Evolutionary conservation across 2,797 vertebrate species (phyloP).

Genomic region (Phaenicophaeus curvirostris): DNA sequence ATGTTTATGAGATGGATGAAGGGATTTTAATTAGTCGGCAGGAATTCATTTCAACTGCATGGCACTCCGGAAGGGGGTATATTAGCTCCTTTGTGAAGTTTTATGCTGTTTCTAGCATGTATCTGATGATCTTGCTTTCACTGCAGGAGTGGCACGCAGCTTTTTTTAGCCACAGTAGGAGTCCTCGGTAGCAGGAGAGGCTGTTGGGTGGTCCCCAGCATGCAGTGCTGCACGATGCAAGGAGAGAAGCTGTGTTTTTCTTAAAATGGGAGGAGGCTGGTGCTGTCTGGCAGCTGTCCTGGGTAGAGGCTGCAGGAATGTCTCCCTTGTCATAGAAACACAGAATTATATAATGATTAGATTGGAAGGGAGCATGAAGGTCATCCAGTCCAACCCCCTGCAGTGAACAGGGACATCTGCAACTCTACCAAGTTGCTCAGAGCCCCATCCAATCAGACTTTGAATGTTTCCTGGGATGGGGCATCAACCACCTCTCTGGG

Average conservation of each 20-base stretch:
- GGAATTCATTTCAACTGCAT: neutral
- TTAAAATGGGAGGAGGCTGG: neutral
- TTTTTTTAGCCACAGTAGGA: neutral
- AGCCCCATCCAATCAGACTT: no score
- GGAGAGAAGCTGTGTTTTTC: neutral
- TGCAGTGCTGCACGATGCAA: fast-evolving
- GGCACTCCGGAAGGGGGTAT: neutral
- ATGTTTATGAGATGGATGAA: constrained; percentile 53
- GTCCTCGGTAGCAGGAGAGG: neutral
- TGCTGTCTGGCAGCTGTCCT: neutral
- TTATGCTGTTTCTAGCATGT: neutral
- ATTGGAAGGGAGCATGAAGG: no score
- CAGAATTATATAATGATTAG: no score
- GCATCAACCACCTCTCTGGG: no score
- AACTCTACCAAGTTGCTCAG: no score
- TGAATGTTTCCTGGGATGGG: no score
- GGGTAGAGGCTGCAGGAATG: neutral
- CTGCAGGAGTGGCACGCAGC: neutral
- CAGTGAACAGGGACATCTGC: no score
- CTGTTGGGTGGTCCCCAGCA: fast-evolving
- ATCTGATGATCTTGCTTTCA: neutral
- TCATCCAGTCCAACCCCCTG: no score
- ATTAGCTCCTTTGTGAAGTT: constrained; percentile 17
- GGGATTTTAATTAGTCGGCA: constrained; percentile 45
- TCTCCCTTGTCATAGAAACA: neutral